These are phyloP conservation scores for Caenorhabditis tropicalis DNA, from an alignment of 1,140 invertebrate genomes.

Conservation along the genomic window DNA sequence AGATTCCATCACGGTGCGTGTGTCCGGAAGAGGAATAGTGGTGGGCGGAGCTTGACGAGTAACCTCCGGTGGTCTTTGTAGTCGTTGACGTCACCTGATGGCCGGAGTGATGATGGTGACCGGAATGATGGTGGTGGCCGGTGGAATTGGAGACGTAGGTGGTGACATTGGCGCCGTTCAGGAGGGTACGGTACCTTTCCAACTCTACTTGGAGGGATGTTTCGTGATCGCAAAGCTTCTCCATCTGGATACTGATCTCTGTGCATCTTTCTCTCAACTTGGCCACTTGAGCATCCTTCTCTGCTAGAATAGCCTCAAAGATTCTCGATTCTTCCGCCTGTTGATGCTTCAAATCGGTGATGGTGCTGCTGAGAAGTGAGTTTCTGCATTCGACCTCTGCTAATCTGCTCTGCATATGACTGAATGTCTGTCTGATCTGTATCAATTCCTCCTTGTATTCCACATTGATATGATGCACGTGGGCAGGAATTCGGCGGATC, in stretches of 20 bases:
- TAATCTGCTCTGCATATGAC: background rate
- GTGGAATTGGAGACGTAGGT: background rate
- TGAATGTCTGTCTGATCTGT: background rate
- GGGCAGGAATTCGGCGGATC: background rate
- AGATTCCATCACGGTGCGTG: background rate
- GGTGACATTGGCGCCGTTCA: conserved; percentile 17
- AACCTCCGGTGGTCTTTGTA: background rate
- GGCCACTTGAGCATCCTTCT: background rate
- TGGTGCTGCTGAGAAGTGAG: background rate
- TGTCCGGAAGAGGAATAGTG: background rate
- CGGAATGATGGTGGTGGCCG: too few relatives aligned
- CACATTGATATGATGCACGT: background rate
- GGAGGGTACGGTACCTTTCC: background rate
- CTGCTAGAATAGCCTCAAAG: conserved; percentile 6
- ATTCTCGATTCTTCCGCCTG: background rate
- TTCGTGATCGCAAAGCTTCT: conserved; percentile 26
- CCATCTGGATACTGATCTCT: conserved; percentile 41
- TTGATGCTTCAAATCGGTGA: conserved; percentile 4
- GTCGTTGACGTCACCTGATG: too few relatives aligned
- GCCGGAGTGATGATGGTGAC: background rate
- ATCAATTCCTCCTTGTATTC: background rate
- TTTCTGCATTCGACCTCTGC: conserved; percentile 39
- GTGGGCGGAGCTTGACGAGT: background rate
- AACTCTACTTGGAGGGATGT: background rate
- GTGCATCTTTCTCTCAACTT: conserved; percentile 24